Evolutionary conservation across 2,113 vertebrate genomes (phyloP).

Genomic region (Thomomys bottae): DNA sequence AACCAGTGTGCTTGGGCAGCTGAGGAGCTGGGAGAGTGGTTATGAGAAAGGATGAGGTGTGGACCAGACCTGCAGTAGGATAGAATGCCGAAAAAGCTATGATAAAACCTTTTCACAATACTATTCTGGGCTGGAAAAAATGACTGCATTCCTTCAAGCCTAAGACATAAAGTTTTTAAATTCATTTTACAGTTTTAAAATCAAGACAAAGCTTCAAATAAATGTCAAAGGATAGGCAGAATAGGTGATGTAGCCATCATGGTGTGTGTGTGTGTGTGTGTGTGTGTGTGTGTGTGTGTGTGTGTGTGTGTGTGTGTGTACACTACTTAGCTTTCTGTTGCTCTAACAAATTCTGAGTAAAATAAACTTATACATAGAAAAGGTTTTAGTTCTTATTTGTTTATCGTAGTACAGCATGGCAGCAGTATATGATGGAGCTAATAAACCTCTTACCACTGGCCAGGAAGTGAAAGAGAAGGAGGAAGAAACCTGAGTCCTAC

Average conservation of each 20-base stretch:
- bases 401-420: no score
- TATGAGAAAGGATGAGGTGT: not conserved
- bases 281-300: no score
- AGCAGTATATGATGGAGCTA: not conserved
- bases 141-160: not conserved
- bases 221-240: not conserved
- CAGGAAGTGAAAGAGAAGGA: not conserved
- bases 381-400: no score
- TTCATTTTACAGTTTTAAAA: constrained; percentile 4
- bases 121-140: not conserved
- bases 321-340: no score
- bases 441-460: not conserved
- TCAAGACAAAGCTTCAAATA: not conserved
- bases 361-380: not conserved
- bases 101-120: not conserved
- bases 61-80: not conserved
- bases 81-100: not conserved
- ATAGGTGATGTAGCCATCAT: not conserved
- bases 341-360: not conserved
- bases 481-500: not conserved
- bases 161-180: not conserved
- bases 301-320: no score
- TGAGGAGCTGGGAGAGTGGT: not conserved
- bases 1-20: not conserved
- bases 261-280: not conserved